Conservation (phyloP, 2,888 invertebrate species). For the Volucella inflata region DNA sequence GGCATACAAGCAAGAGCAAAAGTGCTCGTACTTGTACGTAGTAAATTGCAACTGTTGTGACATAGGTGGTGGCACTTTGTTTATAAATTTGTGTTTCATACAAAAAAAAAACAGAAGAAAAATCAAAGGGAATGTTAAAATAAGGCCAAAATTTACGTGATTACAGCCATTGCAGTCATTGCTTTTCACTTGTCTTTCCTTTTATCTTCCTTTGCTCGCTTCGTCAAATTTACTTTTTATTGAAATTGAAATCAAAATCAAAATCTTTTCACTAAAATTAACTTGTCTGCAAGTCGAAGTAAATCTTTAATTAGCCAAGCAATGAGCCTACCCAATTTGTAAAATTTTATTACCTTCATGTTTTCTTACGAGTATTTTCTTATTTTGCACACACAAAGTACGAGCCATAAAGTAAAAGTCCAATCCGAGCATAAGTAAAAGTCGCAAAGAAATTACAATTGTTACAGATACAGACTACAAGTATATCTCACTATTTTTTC, state of each 20-base stretch:
- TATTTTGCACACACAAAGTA: conserved; percentile 23
- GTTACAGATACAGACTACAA: neutral
- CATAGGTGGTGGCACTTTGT: conserved; percentile 40
- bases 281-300: neutral
- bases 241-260: neutral
- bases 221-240: conserved; percentile 1
- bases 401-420: conserved; percentile 40
- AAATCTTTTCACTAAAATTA: conserved; percentile 10
- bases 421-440: conserved; percentile 49
- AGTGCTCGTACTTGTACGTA: neutral
- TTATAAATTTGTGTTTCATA: neutral
- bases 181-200: conserved; percentile 4
- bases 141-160: conserved; percentile 29
- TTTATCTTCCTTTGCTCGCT: neutral
- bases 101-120: neutral
- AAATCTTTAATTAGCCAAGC: conserved; percentile 4
- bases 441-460: conserved; percentile 45
- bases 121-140: neutral
- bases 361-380: neutral
- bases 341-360: conserved; percentile 30
- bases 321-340: conserved; percentile 21
- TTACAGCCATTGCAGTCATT: conserved; percentile 21
- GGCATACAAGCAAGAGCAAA: too few relatives aligned
- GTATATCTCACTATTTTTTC: conserved; percentile 17
- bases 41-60: conserved; percentile 36